These are phyloP conservation scores for Drosophila mimetica DNA, from an alignment of 2,888 invertebrate genomes.

Conservation along the genomic window DNA sequence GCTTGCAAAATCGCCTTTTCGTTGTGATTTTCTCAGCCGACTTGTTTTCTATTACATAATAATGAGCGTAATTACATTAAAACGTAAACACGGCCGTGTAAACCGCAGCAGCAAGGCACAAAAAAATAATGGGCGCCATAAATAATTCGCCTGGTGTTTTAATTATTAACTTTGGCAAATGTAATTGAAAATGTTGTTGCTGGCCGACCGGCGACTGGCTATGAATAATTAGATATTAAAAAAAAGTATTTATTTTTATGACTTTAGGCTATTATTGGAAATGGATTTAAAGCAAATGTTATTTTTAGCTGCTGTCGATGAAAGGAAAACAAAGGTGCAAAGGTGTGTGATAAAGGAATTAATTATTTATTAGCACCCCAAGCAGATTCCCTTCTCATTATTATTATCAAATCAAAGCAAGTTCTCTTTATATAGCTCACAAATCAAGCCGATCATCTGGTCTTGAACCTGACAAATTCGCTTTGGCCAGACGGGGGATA, in stretches of 20 bases:
- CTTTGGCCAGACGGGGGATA: conserved; percentile 9
- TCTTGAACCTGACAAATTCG: conserved; percentile 10
- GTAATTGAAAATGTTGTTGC: conserved; percentile 24
- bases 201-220: not conserved
- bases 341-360: conserved; percentile 2
- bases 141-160: conserved; percentile 36
- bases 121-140: conserved; percentile 20
- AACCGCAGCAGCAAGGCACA: conserved; percentile 29
- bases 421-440: not conserved
- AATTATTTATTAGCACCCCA: conserved; percentile 3
- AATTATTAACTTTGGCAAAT: conserved; percentile 40
- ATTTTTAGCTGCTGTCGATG: conserved; percentile 1
- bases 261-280: conserved; percentile 5
- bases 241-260: not conserved
- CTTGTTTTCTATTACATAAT: conserved; percentile 46
- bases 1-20: conserved; percentile 33
- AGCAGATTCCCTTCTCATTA: not conserved
- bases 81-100: conserved; percentile 41
- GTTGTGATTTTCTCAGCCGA: conserved; percentile 22
- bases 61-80: conserved; percentile 38
- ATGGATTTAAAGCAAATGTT: conserved; percentile 1
- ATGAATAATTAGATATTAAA: conserved; percentile 40
- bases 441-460: conserved; percentile 6
- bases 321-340: not conserved
- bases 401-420: not conserved